phyloP scores from a whole-genome alignment of 2,113 vertebrate genomes.

The Pleuronectes platessa region DNA sequence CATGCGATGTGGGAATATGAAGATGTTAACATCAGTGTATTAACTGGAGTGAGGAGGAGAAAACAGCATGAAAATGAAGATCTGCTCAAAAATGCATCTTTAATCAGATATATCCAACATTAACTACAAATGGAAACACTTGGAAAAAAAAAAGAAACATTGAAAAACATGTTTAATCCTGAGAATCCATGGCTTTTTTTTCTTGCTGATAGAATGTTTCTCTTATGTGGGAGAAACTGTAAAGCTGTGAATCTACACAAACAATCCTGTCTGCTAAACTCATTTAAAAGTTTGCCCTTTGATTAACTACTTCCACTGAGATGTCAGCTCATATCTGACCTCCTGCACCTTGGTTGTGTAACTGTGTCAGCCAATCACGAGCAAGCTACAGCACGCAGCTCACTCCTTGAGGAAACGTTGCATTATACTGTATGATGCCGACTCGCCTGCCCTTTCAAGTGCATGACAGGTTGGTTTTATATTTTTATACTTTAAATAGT shows the following conservation, averaged over 20 bases:
- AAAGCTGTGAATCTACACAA: background rate
- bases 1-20: background rate
- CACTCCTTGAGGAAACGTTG: slow-evolving; percentile 6
- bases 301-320: background rate
- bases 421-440: slow-evolving; percentile 20
- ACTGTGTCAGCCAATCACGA: background rate
- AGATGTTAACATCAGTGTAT: background rate
- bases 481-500: slow-evolving; percentile 38
- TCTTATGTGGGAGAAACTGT: too few species aligned
- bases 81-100: too few species aligned
- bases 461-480: slow-evolving; percentile 54
- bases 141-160: too few species aligned
- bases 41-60: background rate
- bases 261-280: background rate
- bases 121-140: too few species aligned
- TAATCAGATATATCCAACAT: too few species aligned
- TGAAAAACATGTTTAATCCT: background rate
- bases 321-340: background rate
- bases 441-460: slow-evolving; percentile 44
- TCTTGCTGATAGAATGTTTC: too few species aligned
- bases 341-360: background rate
- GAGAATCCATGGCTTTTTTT: too few species aligned
- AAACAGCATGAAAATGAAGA: background rate
- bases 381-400: background rate
- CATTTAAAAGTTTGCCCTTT: background rate